Percentiles rank a stretch among this genome's conserved stretches.
Conservation (phyloP, 2,797 vertebrate species). For the Esox masquinongy region DNA sequence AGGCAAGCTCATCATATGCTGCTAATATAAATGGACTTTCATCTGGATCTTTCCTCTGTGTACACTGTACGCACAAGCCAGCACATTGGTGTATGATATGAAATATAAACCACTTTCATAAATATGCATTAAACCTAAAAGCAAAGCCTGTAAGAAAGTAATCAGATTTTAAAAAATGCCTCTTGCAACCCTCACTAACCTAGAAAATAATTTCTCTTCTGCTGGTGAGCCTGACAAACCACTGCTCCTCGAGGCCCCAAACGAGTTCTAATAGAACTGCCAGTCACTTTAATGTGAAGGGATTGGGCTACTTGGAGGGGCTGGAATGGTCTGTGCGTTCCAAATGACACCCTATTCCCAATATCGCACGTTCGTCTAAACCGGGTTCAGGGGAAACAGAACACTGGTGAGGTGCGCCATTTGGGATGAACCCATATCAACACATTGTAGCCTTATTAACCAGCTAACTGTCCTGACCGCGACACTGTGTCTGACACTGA, state of each 20-base stretch:
- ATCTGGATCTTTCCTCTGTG: neutral
- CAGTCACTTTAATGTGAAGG: constrained; percentile 59
- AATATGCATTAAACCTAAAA: constrained; percentile 43
- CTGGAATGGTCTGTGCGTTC: neutral
- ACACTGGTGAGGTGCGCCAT: neutral
- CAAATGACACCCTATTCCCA: neutral
- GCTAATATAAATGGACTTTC: neutral
- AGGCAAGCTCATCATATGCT: neutral
- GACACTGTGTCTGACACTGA: constrained; percentile 6
- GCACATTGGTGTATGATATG: constrained; percentile 40
- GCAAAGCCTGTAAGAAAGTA: constrained; percentile 18
- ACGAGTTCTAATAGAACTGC: constrained; percentile 57
- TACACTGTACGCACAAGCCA: constrained; percentile 25
- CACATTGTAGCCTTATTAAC: constrained; percentile 22
- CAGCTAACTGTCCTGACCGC: constrained; percentile 10
- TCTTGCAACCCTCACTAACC: constrained; percentile 38
- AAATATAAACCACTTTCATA: constrained; percentile 49
- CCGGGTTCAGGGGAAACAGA: neutral
- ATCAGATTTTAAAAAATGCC: constrained; percentile 48
- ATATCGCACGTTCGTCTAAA: neutral
- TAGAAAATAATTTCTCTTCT: constrained; percentile 51
- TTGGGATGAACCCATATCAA: constrained; percentile 13
- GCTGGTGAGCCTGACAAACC: constrained; percentile 42
- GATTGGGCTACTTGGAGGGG: constrained; percentile 41
- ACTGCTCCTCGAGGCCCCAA: constrained; percentile 26